phyloP scores from a whole-genome alignment of 2,113 vertebrate genomes.

The Labrus mixtus region DNA sequence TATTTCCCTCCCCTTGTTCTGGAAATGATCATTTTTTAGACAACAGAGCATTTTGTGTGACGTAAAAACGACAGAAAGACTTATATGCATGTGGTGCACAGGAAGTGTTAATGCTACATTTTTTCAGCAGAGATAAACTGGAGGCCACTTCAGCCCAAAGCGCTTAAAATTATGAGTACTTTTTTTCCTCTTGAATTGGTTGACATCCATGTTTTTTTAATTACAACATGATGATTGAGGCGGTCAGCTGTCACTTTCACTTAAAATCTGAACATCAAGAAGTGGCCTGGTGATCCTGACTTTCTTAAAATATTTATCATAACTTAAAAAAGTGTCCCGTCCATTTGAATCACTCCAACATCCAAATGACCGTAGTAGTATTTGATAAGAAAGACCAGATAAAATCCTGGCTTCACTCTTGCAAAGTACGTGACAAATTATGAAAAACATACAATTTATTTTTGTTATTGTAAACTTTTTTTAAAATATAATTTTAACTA shows the following conservation, averaged over 20 bases:
- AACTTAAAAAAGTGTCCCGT: neutral
- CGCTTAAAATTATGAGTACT: neutral
- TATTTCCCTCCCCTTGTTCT: neutral
- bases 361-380: conserved; percentile 3
- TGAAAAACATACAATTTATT: too few species aligned
- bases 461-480: too few species aligned
- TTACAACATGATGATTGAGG: neutral
- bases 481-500: too few species aligned
- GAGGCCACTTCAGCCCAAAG: neutral
- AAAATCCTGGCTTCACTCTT: too few species aligned
- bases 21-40: neutral
- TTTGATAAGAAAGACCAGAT: conserved; percentile 1
- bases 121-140: conserved; percentile 3
- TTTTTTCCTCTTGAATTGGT: conserved; percentile 20
- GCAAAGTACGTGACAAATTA: too few species aligned
- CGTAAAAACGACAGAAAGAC: neutral
- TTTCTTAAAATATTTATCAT: conserved; percentile 47
- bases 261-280: conserved; percentile 25
- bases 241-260: conserved; percentile 34
- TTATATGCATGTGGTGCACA: neutral
- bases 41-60: neutral
- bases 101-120: conserved; percentile 16
- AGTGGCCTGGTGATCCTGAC: conserved; percentile 14
- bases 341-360: conserved; percentile 30
- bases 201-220: conserved; percentile 8